Base-by-base conservation (phyloP, 2,888 invertebrate species). In the Atethmia centrago region DNA sequence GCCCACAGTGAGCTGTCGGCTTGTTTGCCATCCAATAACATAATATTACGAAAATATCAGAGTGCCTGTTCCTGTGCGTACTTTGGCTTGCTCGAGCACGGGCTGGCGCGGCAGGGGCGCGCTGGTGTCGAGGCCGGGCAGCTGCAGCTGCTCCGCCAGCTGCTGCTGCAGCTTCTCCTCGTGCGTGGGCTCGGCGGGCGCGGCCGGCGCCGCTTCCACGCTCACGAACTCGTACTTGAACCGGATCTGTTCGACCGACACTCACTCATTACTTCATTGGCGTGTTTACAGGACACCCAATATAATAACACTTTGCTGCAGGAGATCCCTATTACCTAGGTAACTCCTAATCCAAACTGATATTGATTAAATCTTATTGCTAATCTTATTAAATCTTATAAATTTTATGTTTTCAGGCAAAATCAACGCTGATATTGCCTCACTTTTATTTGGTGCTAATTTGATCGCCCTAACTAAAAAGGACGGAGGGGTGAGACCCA, bases 121-220 rank as follows among this genome's bases (percentile, higher is more conserved):
- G 80, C 97, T 96, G 9, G 97, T 97, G 92, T 98, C 97, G 80
- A 98, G 96, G 0, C 98, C 98, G 3, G 98, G 98, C 85, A 98
- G 96, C 92, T 98, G 98, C 74, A 98, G 95, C 92, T 98, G 98
- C 86, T 98, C 98, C 1, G 98, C 98, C 78, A 98, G 95, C 91
- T 98, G 98, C 89, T 97, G 98, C 95, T 98, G 98, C 91, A 98
- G 97, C 85, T 98, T 97, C 90, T 98, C 98, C 92, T 98, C 98
- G 80, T 92, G 95, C 28, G 95, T 92, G 55, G 96, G 94, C 89
- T 93, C 94, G 97, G 97, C 64, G 97, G 95, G 67, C 97, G 98
- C 85, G 97, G 97, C 31, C 97, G 98, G 85, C 97, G 98, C 97
- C 61, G 93, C 93, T 80, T 95, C 94, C 71, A 87, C 86, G 71